These are phyloP conservation scores for Holacanthella duospinosa DNA, from an alignment of 2,888 invertebrate species.

Conservation along the genomic window DNA sequence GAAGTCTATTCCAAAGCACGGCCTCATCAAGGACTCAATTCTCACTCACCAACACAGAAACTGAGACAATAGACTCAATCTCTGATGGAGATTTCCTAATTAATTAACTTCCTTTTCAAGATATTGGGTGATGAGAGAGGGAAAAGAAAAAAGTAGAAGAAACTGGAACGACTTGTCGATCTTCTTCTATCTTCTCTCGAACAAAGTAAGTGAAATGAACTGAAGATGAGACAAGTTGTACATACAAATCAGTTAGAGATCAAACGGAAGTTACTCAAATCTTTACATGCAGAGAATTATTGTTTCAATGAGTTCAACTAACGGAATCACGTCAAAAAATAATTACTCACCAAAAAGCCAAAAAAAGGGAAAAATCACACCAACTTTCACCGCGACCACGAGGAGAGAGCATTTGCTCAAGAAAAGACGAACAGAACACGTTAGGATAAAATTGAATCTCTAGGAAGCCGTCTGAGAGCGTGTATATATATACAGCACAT, in stretches of 20 bases:
- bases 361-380: slow-evolving; percentile 18
- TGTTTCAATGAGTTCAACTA: not conserved
- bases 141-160: slow-evolving; percentile 9
- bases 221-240: not conserved
- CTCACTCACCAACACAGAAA: too few relatives aligned
- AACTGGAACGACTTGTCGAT: not conserved
- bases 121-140: too few relatives aligned
- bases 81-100: too few relatives aligned
- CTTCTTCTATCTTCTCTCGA: too few relatives aligned
- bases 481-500: slow-evolving; percentile 38
- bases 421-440: slow-evolving; percentile 26
- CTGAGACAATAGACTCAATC: not conserved
- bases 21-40: too few relatives aligned
- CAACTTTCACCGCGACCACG: slow-evolving; percentile 35
- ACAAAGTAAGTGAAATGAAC: not conserved
- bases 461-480: slow-evolving; percentile 17
- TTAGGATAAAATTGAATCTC: slow-evolving; percentile 21
- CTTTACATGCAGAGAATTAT: not conserved
- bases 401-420: slow-evolving; percentile 29
- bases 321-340: slow-evolving; percentile 17
- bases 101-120: too few relatives aligned
- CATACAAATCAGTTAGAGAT: not conserved
- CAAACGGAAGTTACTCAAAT: not conserved
- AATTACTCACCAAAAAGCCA: too few relatives aligned
- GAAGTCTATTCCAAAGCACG: too few relatives aligned